phyloP scores from a whole-genome alignment of 2,888 invertebrate genomes.

The Morpho deidamia region DNA sequence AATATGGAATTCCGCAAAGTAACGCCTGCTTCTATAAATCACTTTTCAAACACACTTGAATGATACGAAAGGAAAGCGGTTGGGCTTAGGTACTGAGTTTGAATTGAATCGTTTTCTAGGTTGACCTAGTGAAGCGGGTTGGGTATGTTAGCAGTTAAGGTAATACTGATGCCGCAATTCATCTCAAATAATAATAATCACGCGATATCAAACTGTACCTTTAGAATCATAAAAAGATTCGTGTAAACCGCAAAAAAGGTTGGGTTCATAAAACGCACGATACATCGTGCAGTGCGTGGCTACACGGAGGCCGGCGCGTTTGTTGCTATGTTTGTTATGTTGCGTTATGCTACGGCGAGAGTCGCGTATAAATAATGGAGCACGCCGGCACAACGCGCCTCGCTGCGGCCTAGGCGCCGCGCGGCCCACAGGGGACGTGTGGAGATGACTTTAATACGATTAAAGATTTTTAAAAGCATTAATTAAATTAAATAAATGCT shows the following conservation, averaged over 20 bases:
- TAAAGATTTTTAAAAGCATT: neutral
- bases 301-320: slow-evolving; percentile 28
- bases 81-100: too few relatives aligned
- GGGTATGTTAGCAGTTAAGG: too few relatives aligned
- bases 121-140: too few relatives aligned
- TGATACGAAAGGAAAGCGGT: too few relatives aligned
- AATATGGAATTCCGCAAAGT: too few relatives aligned
- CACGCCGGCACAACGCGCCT: slow-evolving; percentile 62
- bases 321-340: slow-evolving; percentile 32
- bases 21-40: too few relatives aligned
- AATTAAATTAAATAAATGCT: too few relatives aligned
- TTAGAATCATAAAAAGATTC: neutral
- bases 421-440: slow-evolving; percentile 27
- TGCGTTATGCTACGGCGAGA: slow-evolving; percentile 26
- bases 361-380: slow-evolving; percentile 72
- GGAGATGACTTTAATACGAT: slow-evolving; percentile 32
- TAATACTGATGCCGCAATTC: too few relatives aligned
- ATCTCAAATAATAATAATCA: too few relatives aligned
- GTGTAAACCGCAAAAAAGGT: neutral
- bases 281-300: slow-evolving; percentile 23
- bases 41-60: too few relatives aligned
- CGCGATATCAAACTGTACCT: too few relatives aligned
- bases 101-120: too few relatives aligned
- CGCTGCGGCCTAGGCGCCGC: slow-evolving; percentile 73
- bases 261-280: slow-evolving; percentile 4